Evolutionary conservation across 1,140 invertebrate species (phyloP), one percentile per base, ranked within the genome.

Genomic region (Lepidurus packardi): DNA sequence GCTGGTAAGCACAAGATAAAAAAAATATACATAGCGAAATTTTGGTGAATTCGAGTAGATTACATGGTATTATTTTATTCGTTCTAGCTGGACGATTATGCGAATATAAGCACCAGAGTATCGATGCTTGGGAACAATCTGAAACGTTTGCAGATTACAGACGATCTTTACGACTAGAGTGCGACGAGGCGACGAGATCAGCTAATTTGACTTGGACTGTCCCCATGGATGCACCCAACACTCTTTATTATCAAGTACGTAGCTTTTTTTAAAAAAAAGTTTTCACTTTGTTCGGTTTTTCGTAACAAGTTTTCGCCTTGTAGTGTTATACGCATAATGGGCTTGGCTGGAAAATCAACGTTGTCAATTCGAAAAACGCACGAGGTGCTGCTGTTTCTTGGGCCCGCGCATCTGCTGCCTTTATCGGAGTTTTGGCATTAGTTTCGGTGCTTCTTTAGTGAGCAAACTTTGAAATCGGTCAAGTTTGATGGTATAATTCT

Each of bases 291-390:
- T 16, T 11, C 16, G 53, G 21, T 16, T 65, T 21, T 41, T 16
- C 21, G n/a, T 43, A 2, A 21, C 13, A 25, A 43, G 41, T 80
- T 81, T 80, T 81, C 10, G 34, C 3, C 75, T 87, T 88, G 4
- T 86, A 98, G 94, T 97, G 95, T 85, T 97, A 94, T 85, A 91
- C 90, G 7, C 94, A 97, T 85, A 93, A 91, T 78, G 93, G 95
- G 84, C 88, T 98, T 73, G 96, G 96, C 9, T 96, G 94, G 93
- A 96, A 95, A 84, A 97, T 98, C 80, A 89, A 94, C 82, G 93
- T 98, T 0, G 90, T 95, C 0, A 90, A 96, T 82, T 86, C 89
- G 7, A 73, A 74, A 2, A 34, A 34, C 24, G 80, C 77, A 21
- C 7, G 10, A 65, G 21, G 53, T 21, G 16, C 53, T 9, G 53